phyloP scores from a whole-genome alignment of 92 coral and sea anemone genomes.

The Siderastrea radians region DNA sequence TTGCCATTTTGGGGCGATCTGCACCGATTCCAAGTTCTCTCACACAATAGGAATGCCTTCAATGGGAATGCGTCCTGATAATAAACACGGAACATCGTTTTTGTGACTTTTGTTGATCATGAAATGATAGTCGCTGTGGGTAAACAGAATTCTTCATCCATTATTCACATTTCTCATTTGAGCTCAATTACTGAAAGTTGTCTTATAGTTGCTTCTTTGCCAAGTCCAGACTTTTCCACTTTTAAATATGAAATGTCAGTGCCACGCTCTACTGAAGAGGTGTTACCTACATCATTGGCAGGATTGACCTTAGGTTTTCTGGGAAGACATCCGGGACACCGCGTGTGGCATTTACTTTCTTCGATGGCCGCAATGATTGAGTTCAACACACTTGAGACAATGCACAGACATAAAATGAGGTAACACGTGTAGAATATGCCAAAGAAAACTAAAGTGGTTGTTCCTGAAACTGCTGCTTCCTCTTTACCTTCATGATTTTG shows the following conservation, averaged over 20 bases:
- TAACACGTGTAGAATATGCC: not conserved
- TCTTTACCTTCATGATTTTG: not conserved
- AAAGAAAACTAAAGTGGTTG: not conserved
- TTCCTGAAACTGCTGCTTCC: too few relatives aligned
- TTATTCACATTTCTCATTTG: not conserved
- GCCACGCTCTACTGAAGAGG: not conserved
- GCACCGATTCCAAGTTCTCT: too few relatives aligned
- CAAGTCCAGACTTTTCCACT: not conserved
- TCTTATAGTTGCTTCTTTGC: not conserved
- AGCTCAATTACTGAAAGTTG: not conserved
- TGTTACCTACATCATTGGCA: not conserved
- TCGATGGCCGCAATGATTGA: slow-evolving; percentile 37
- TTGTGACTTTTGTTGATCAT: too few relatives aligned
- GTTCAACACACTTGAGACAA: slow-evolving; percentile 54
- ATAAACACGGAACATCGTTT: too few relatives aligned
- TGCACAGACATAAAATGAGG: slow-evolving; percentile 29
- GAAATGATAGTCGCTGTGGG: too few relatives aligned
- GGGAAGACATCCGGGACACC: slow-evolving; percentile 1
- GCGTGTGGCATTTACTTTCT: slow-evolving; percentile 11
- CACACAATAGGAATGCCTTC: too few relatives aligned
- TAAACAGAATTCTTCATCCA: too few relatives aligned
- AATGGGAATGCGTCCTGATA: too few relatives aligned
- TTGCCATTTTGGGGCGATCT: too few relatives aligned
- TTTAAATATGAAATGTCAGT: not conserved
- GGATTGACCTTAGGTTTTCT: not conserved